Percentiles rank a stretch among this genome's conserved stretches.
Conservation (phyloP, 37 sponge, comb jelly and placozoan species). For the Tethya wilhelma region DNA sequence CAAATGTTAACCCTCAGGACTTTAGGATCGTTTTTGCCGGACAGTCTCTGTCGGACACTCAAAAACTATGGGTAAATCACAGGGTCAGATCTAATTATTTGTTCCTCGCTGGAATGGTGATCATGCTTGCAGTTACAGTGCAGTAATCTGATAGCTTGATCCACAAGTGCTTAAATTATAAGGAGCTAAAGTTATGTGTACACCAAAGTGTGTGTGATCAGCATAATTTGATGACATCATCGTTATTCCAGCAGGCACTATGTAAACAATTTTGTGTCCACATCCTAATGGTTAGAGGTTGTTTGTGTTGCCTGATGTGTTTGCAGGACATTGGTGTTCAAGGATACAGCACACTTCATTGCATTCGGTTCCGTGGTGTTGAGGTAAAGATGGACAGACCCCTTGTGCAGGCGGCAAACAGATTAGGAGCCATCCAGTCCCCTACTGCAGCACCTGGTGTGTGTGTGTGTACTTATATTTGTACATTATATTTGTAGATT, state of each 20-base stretch:
- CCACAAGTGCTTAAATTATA: background rate
- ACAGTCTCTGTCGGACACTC: constrained; percentile 14
- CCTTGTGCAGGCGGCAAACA: background rate
- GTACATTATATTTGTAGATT: background rate
- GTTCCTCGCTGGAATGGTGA: background rate
- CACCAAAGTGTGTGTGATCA: background rate
- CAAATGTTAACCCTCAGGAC: background rate
- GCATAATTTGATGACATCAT: background rate
- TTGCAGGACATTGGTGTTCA: constrained; percentile 57
- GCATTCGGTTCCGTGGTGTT: constrained; percentile 35
- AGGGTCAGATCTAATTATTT: background rate
- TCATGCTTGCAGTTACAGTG: no score
- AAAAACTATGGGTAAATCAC: constrained; percentile 28
- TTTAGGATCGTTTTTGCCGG: constrained; percentile 65
- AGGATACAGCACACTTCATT: constrained; percentile 68
- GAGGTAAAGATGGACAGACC: constrained; percentile 1
- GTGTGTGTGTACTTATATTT: constrained; percentile 14
- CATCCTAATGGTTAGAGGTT: no score
- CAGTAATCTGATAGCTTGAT: background rate
- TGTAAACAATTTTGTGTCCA: no score
- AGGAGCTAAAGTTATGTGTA: background rate
- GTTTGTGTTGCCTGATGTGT: no score
- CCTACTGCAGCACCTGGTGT: background rate
- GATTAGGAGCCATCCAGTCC: background rate
- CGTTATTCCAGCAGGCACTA: no score